Evolutionary conservation across 1,140 invertebrate genomes (phyloP).

Genomic region (Scaptomyza hsui): DNA sequence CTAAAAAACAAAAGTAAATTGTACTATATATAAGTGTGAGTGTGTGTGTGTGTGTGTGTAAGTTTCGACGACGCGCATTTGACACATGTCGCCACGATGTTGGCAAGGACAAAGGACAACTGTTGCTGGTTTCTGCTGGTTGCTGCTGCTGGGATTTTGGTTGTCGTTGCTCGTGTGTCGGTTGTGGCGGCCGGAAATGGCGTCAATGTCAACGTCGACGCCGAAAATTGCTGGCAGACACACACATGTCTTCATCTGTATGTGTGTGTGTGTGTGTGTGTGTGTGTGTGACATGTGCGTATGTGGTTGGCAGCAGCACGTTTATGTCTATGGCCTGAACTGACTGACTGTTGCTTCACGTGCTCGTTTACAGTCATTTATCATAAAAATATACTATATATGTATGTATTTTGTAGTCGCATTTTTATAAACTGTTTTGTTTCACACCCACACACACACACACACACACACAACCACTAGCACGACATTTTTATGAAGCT

Average conservation of each 20-base stretch:
- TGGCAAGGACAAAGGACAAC: slow-evolving; percentile 66
- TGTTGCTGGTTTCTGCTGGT: slow-evolving; percentile 38
- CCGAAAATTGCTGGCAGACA: slow-evolving; percentile 64
- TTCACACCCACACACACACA: slow-evolving; percentile 52
- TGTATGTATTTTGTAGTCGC: slow-evolving; percentile 68
- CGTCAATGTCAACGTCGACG: slow-evolving; percentile 78
- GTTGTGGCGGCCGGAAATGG: slow-evolving; percentile 74
- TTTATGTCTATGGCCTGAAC: slow-evolving; percentile 67
- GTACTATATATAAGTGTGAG: not conserved
- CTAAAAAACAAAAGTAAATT: slow-evolving; percentile 13
- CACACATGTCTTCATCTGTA: slow-evolving; percentile 25
- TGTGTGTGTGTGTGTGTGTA: slow-evolving; percentile 29
- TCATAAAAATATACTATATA: slow-evolving; percentile 65
- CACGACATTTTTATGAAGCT: slow-evolving; percentile 79
- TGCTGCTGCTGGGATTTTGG: slow-evolving; percentile 25
- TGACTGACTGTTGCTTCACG: slow-evolving; percentile 62
- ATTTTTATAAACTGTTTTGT: slow-evolving; percentile 82
- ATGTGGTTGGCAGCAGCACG: slow-evolving; percentile 76
- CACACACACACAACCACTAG: slow-evolving; percentile 10
- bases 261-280: slow-evolving; percentile 25
- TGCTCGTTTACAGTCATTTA: slow-evolving; percentile 82
- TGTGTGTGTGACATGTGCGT: slow-evolving; percentile 62
- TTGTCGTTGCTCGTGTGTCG: slow-evolving; percentile 34
- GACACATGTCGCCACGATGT: slow-evolving; percentile 67
- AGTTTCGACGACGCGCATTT: slow-evolving; percentile 43